Evolutionary conservation across 2,888 invertebrate species (phyloP), one percentile per base, ranked within the genome.

Genomic region (Platycnemis pennipes): DNA sequence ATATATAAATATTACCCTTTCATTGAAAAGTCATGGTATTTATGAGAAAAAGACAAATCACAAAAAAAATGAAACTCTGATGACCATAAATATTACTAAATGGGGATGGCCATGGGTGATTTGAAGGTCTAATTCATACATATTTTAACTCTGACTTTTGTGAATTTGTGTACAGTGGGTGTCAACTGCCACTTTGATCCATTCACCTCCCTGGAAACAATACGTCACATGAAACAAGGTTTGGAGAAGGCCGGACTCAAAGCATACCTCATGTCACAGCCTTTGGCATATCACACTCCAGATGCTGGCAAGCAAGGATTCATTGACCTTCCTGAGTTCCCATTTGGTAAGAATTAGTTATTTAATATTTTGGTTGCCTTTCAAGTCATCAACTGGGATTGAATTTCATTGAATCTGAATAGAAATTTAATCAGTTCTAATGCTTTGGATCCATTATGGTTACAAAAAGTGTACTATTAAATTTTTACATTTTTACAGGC

Each of bases 321-420:
- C 95, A 96, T 96, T 94, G 96, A 96, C 95, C 95, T 96, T 19
- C 96, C 96, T 0, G 96, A 96, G 95, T 96, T 96, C 94, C 96
- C 96, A 22, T 96, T 96, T 95, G 96, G 96, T 96, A 95, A 95
- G 95, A 94, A 44, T 37, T 46, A 44, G 94, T 49, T 49, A 94
- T 91, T 89, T 88, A 63, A 94, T 37, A 88, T 95, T 88, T 85
- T 2, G 63, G n/a, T n/a, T 26, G 26, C 63, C 8, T 63, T 26
- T n/a, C 26, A 22, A 26, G 63, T 63, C 26, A 63, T 63, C 3
- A 53, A 13, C 8, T 19, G 19, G 2, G 13, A 8, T 53, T 53
- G 53, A 7, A 19, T 53, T 53, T 53, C 2, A 8, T 53, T 53
- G 53, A 7, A 19, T 53, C 19, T 53, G 53, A 5, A 53, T 7